A percentile compares a stretch with the other conserved stretches of the same genome.
phyloP scores from a whole-genome alignment of 2,888 invertebrate genomes.

The Tryphoninae sp. region DNA sequence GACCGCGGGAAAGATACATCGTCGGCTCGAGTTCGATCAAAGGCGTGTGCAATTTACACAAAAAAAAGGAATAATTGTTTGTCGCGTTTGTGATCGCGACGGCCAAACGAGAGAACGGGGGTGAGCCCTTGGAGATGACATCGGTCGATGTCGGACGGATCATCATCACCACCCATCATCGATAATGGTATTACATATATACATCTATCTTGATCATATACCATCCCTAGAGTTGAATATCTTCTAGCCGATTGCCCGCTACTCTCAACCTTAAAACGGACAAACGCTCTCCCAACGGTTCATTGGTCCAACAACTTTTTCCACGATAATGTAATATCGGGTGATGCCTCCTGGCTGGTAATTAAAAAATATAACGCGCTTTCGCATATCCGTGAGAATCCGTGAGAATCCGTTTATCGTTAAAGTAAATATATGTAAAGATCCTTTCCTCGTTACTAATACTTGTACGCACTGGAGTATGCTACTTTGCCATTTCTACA shows the following conservation, averaged over 20 bases:
- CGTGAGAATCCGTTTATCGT: too few relatives aligned
- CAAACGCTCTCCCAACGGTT: background rate
- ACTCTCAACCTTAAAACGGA: background rate
- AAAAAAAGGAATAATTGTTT: background rate
- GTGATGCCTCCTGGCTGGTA: background rate
- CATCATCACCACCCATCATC: constrained; percentile 25
- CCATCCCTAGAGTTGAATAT: background rate
- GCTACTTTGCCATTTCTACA: too few relatives aligned
- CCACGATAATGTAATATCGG: background rate
- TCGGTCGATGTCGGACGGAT: background rate
- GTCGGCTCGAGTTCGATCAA: background rate
- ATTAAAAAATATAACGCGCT: background rate
- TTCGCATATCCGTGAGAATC: too few relatives aligned
- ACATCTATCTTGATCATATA: background rate
- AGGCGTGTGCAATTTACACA: background rate
- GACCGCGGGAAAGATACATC: constrained; percentile 7
- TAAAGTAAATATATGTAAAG: too few relatives aligned
- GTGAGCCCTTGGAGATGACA: constrained; percentile 25
- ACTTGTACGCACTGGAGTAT: too few relatives aligned
- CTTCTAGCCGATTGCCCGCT: background rate
- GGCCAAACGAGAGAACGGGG: background rate
- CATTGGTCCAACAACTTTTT: background rate
- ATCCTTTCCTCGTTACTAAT: too few relatives aligned
- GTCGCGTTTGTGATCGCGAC: background rate
- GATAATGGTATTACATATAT: background rate